Conservation (phyloP, 1,140 invertebrate genomes). For the Leptinotarsa lineolata region DNA sequence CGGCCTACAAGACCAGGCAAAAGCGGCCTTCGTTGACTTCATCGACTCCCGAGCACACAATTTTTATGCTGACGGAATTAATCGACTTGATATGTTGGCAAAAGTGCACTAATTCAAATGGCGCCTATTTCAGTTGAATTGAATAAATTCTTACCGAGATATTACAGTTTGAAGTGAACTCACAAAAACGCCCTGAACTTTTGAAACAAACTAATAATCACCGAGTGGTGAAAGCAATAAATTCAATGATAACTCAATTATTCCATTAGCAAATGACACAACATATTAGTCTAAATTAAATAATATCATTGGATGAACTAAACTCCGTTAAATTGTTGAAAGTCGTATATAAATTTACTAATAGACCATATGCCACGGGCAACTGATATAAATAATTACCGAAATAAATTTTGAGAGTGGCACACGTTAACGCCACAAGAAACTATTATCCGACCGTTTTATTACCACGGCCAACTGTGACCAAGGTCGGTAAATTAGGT, state of each 20-base stretch:
- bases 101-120: no score
- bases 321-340: constrained; percentile 4
- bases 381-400: constrained; percentile 20
- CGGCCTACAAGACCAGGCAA: no score
- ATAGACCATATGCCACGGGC: constrained; percentile 16
- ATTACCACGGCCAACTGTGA: constrained; percentile 12
- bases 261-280: constrained; percentile 3
- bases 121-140: no score
- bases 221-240: neutral
- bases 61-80: no score
- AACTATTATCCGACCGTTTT: constrained; percentile 9
- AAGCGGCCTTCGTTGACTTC: no score
- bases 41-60: no score
- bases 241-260: neutral
- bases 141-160: no score
- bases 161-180: no score
- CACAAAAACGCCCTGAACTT: no score
- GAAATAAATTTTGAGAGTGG: constrained; percentile 7
- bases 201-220: no score
- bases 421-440: constrained; percentile 1
- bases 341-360: constrained; percentile 15
- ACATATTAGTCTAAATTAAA: neutral
- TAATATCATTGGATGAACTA: neutral
- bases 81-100: no score
- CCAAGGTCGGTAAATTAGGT: constrained; percentile 4